phyloP scores from a whole-genome alignment of 2,797 vertebrate genomes.

The Pseudochaenichthys georgianus region DNA sequence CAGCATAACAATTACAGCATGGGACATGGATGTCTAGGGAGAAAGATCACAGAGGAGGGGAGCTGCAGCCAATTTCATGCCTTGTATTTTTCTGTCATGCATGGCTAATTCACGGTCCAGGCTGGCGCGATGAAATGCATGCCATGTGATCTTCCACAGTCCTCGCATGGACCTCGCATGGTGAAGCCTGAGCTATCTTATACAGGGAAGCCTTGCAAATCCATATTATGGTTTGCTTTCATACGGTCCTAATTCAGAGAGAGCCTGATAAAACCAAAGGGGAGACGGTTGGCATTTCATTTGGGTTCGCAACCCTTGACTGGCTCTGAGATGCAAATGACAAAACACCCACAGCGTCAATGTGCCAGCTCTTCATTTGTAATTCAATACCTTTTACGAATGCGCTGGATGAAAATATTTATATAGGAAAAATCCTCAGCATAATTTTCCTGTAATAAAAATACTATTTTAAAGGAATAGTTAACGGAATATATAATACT shows the following conservation, averaged over 20 bases:
- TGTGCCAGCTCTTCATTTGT: slow-evolving; percentile 54
- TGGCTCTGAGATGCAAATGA: slow-evolving; percentile 74
- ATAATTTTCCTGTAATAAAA: slow-evolving; percentile 1
- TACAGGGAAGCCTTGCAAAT: slow-evolving; percentile 56
- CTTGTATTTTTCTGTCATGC: slow-evolving; percentile 77
- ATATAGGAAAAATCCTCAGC: background rate
- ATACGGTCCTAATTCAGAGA: slow-evolving; percentile 64
- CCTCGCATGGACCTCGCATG: slow-evolving; percentile 25
- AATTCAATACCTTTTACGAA: slow-evolving; percentile 61
- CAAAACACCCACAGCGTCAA: slow-evolving; percentile 50
- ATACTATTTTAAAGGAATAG: background rate
- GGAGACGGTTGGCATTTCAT: slow-evolving; percentile 74
- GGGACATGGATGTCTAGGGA: slow-evolving; percentile 49
- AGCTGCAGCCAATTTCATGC: slow-evolving; percentile 81
- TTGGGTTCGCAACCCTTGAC: slow-evolving; percentile 70
- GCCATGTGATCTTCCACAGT: slow-evolving; percentile 61
- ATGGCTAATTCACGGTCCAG: slow-evolving; percentile 69
- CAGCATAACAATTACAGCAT: slow-evolving; percentile 41
- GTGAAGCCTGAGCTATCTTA: slow-evolving; percentile 48
- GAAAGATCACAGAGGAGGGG: slow-evolving; percentile 64
- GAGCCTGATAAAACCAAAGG: slow-evolving; percentile 64
- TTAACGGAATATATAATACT: too few relatives aligned
- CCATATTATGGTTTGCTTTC: slow-evolving; percentile 66
- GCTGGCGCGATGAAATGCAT: slow-evolving; percentile 57
- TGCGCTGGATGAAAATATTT: slow-evolving; percentile 23